phyloP scores from a whole-genome alignment of 2,797 vertebrate species.

The Dryobates pubescens region DNA sequence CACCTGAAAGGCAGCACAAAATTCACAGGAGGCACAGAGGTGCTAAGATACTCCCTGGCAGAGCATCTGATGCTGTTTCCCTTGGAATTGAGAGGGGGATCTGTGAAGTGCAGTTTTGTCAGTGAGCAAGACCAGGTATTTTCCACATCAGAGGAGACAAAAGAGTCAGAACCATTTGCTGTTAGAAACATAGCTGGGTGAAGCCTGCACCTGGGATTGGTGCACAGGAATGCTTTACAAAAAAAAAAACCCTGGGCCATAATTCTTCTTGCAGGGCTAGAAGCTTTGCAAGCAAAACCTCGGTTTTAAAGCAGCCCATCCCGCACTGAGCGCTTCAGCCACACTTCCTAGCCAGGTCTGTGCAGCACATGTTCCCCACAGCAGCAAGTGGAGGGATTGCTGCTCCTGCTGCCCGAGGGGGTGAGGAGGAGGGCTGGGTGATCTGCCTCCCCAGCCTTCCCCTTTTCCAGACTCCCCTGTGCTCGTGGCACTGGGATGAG shows the following conservation, averaged over 20 bases:
- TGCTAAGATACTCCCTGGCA: neutral
- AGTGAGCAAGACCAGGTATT: constrained; percentile 4
- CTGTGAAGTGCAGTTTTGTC: neutral
- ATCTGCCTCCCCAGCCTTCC: neutral
- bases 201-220: constrained; percentile 4
- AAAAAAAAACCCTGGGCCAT: neutral
- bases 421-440: neutral
- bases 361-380: constrained; percentile 20
- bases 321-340: neutral
- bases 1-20: neutral
- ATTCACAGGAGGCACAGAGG: neutral
- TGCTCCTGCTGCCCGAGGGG: neutral
- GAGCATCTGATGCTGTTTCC: neutral
- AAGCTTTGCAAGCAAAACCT: constrained; percentile 17
- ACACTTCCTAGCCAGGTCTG: constrained; percentile 24
- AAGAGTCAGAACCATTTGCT: neutral
- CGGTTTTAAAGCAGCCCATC: neutral
- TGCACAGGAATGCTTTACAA: neutral
- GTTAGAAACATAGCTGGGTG: neutral
- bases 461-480: neutral
- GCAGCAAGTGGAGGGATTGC: neutral
- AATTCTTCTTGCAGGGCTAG: neutral
- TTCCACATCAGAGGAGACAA: constrained; percentile 25
- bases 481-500: rapidly evolving
- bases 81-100: neutral